phyloP scores from a whole-genome alignment of 2,888 invertebrate genomes.

The Athrips mouffetella region DNA sequence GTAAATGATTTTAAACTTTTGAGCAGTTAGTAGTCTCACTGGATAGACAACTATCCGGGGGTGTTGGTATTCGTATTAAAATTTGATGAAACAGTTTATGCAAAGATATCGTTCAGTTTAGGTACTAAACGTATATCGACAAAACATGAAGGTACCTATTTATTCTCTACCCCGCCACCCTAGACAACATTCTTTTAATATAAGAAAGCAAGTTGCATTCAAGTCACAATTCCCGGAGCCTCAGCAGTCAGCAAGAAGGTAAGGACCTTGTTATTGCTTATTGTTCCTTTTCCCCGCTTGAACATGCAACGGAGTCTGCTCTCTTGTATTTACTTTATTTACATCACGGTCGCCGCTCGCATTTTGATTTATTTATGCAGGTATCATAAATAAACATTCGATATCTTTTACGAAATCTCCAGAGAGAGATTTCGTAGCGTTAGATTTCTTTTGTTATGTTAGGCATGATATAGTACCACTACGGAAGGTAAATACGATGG shows the following conservation, averaged over 20 bases:
- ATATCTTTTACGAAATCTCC: slow-evolving; percentile 7
- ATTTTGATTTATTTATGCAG: slow-evolving; percentile 6
- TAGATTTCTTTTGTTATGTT: background rate
- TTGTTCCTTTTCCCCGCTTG: slow-evolving; percentile 1
- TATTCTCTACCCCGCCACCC: too few species aligned
- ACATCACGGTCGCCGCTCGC: background rate
- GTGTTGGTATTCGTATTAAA: too few species aligned
- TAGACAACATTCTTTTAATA: too few species aligned
- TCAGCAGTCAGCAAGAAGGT: background rate
- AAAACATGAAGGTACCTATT: too few species aligned
- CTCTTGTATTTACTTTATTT: slow-evolving; percentile 2
- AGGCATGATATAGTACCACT: too few species aligned
- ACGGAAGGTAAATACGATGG: too few species aligned
- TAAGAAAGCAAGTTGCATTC: background rate
- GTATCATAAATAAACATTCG: slow-evolving; percentile 8
- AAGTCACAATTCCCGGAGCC: background rate
- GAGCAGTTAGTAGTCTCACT: too few species aligned
- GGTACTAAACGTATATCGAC: too few species aligned
- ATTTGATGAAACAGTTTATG: too few species aligned
- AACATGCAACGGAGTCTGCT: background rate
- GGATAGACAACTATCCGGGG: too few species aligned
- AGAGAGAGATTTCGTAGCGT: background rate
- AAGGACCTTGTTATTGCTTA: slow-evolving; percentile 6
- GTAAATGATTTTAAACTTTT: too few species aligned
- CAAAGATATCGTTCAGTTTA: too few species aligned